Conservation (phyloP, 2,888 invertebrate species). For the Drosophila barbarae region DNA sequence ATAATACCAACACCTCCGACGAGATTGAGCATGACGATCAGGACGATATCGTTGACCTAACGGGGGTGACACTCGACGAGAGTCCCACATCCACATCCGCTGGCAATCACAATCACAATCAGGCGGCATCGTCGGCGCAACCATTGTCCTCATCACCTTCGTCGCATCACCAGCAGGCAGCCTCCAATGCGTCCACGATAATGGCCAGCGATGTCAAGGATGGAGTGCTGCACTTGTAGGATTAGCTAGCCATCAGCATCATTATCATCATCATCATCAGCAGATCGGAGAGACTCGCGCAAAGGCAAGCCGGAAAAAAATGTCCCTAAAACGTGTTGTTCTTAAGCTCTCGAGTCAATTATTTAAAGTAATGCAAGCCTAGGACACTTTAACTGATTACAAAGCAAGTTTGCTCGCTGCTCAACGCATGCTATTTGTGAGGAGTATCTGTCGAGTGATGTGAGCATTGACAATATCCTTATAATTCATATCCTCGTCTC, state of each 20-base stretch:
- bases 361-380: constrained; percentile 14
- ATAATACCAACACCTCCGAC: constrained; percentile 81
- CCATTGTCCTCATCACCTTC: constrained; percentile 35
- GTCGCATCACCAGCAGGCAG: constrained; percentile 63
- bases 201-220: constrained; percentile 77
- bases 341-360: constrained; percentile 25
- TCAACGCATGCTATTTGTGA: background rate
- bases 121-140: constrained; percentile 23
- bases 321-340: constrained; percentile 10
- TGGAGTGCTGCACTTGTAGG: constrained; percentile 78
- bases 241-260: constrained; percentile 37
- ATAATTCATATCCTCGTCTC: background rate
- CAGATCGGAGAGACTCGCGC: constrained; percentile 4
- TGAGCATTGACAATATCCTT: background rate
- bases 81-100: constrained; percentile 55
- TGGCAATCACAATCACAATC: constrained; percentile 43
- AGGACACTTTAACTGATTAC: background rate
- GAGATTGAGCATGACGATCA: constrained; percentile 84
- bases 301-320: background rate
- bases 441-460: background rate
- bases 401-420: constrained; percentile 5
- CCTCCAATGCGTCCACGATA: constrained; percentile 73
- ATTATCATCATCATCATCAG: background rate
- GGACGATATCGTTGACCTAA: constrained; percentile 94
- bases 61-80: constrained; percentile 83